phyloP scores from a whole-genome alignment of 2,797 vertebrate species.

The Anabas testudineus region DNA sequence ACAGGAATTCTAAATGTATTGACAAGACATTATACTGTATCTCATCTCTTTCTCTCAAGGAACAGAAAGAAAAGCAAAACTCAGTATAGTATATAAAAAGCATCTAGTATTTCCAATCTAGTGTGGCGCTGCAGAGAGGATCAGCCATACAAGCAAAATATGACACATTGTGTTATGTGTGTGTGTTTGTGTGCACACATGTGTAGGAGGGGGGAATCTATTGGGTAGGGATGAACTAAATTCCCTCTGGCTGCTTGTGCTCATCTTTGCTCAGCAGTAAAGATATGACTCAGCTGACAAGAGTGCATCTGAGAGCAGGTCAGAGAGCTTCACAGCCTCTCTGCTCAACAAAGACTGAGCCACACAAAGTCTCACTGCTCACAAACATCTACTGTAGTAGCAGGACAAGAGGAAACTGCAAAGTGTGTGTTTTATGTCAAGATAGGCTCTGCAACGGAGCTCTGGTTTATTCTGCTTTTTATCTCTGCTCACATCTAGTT shows the following conservation, averaged over 20 bases:
- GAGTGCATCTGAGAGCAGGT: conserved; percentile 28
- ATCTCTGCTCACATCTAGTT: neutral
- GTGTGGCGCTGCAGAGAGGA: too few relatives aligned
- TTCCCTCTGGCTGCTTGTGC: conserved; percentile 28
- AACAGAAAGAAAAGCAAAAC: too few relatives aligned
- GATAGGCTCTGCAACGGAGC: conserved; percentile 14
- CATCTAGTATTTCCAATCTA: too few relatives aligned
- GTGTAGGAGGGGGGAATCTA: neutral
- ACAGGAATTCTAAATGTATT: too few relatives aligned
- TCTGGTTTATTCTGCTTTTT: conserved; percentile 19
- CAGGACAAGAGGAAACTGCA: conserved; percentile 5
- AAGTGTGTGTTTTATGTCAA: neutral
- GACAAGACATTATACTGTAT: too few relatives aligned
- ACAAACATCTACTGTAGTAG: neutral
- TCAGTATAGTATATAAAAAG: too few relatives aligned
- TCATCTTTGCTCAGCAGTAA: conserved; percentile 28
- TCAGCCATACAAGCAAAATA: too few relatives aligned
- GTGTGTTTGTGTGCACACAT: neutral
- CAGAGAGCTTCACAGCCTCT: conserved; percentile 6
- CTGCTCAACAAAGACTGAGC: conserved; percentile 13
- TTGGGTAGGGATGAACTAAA: conserved; percentile 1
- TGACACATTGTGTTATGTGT: too few relatives aligned
- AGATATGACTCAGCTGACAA: conserved; percentile 40
- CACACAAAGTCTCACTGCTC: neutral
- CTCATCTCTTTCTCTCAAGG: too few relatives aligned